Evolutionary conservation across 2,888 invertebrate species (phyloP).

Genomic region (Hypercompe scribonia): DNA sequence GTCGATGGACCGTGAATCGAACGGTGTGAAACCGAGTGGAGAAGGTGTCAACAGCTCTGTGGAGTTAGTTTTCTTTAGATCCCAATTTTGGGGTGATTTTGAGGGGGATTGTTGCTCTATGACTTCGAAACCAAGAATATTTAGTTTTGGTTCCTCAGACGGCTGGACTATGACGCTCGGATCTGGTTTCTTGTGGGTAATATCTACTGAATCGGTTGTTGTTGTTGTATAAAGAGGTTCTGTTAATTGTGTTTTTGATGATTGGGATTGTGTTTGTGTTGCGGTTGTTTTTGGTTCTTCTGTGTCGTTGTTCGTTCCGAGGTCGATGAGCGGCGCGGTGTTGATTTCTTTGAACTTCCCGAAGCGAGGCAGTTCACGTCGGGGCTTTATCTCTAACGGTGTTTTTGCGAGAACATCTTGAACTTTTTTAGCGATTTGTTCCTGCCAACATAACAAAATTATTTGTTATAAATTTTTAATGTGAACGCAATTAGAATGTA

Average conservation of each 20-base stretch:
- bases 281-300: constrained; percentile 31
- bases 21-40: constrained; percentile 84
- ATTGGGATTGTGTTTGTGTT: constrained; percentile 20
- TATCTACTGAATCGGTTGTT: constrained; percentile 13
- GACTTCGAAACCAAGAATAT: constrained; percentile 71
- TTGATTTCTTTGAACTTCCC: constrained; percentile 66
- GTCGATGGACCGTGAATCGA: constrained; percentile 87
- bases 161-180: constrained; percentile 44
- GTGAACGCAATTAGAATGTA: too few relatives aligned
- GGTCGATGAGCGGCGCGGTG: constrained; percentile 68
- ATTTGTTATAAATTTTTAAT: too few relatives aligned
- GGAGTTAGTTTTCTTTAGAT: constrained; percentile 72
- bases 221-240: constrained; percentile 13
- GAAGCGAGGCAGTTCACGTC: constrained; percentile 71
- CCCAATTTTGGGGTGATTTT: constrained; percentile 71
- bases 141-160: constrained; percentile 62
- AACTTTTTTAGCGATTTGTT: constrained; percentile 91
- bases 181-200: constrained; percentile 16
- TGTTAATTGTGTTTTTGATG: constrained; percentile 25
- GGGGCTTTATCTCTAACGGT: constrained; percentile 88
- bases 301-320: constrained; percentile 42
- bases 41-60: constrained; percentile 87
- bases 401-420: constrained; percentile 90
- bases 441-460: constrained; percentile 80
- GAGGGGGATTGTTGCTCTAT: constrained; percentile 71